phyloP scores from a whole-genome alignment of 1,140 invertebrate genomes.

The Drosophila sp. region DNA sequence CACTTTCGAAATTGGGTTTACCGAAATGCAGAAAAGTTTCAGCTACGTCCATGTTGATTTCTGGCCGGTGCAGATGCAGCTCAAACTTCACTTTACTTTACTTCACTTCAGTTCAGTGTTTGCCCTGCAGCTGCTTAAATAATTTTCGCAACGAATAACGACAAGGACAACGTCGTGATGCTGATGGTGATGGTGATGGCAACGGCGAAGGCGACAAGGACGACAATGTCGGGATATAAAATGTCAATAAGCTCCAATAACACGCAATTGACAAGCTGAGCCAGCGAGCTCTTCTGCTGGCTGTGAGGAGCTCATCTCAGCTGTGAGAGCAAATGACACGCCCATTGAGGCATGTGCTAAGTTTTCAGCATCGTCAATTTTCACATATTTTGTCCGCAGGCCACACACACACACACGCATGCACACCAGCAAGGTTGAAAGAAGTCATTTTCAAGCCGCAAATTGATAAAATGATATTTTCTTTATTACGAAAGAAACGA shows the following conservation, averaged over 20 bases:
- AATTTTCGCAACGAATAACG: conserved; percentile 60
- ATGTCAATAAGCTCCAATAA: conserved; percentile 81
- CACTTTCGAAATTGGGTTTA: background rate
- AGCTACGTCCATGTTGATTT: conserved; percentile 6
- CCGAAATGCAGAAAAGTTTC: background rate
- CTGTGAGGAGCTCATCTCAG: conserved; percentile 25
- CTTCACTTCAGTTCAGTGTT: background rate
- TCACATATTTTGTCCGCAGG: conserved; percentile 38
- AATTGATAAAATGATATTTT: conserved; percentile 54
- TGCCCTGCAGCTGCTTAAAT: conserved; percentile 67
- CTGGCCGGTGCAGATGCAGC: conserved; percentile 16
- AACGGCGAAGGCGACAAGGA: background rate
- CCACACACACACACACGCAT: background rate
- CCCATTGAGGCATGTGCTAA: conserved; percentile 55
- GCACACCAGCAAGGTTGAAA: conserved; percentile 7
- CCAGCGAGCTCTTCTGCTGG: conserved; percentile 34
- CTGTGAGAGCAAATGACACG: conserved; percentile 43
- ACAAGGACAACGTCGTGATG: conserved; percentile 30
- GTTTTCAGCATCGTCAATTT: conserved; percentile 57
- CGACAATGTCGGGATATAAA: conserved; percentile 60
- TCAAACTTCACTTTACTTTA: conserved; percentile 28
- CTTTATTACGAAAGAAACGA: conserved; percentile 29
- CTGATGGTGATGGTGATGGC: background rate
- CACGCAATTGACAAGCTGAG: conserved; percentile 74
- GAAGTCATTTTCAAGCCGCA: conserved; percentile 70